Conservation (phyloP, 2,888 invertebrate genomes). For the Oscheius onirici region DNA sequence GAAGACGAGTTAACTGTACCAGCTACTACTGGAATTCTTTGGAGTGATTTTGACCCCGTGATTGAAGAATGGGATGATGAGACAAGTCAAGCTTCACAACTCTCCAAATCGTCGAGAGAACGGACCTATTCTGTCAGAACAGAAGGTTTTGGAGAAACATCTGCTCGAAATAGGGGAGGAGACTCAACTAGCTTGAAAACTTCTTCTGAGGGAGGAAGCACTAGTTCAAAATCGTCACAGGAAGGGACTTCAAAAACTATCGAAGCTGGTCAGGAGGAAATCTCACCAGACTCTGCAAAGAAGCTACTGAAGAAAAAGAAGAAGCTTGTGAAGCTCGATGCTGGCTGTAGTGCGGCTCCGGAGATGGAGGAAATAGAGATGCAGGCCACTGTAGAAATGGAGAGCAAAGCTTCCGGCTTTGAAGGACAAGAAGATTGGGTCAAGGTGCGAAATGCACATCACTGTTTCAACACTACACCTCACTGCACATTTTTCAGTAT, state of each 20-base stretch:
- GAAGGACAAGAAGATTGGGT: slow-evolving; percentile 47
- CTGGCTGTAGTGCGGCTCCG: slow-evolving; percentile 17
- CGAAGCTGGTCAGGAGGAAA: neutral
- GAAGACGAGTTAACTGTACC: neutral
- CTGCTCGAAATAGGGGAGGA: too few species aligned
- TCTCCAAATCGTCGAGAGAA: neutral
- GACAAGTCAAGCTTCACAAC: neutral
- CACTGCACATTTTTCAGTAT: too few species aligned
- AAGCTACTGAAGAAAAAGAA: neutral
- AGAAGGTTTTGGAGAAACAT: too few species aligned
- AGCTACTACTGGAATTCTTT: neutral
- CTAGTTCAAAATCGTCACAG: neutral
- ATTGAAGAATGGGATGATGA: slow-evolving; percentile 6
- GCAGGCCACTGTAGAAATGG: slow-evolving; percentile 36
- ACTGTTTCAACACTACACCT: neutral
- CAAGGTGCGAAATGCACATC: slow-evolving; percentile 39
- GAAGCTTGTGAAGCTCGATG: neutral
- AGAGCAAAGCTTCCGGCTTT: slow-evolving; percentile 22
- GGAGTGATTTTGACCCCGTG: slow-evolving; percentile 31
- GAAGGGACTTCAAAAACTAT: slow-evolving; percentile 11
- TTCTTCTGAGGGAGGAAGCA: neutral
- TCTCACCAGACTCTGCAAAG: neutral
- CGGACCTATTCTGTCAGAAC: neutral
- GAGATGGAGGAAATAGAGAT: slow-evolving; percentile 34
- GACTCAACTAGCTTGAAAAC: neutral